Evolutionary conservation across 2,797 vertebrate species (phyloP).

Genomic region (Dendrocincla fuliginosa): DNA sequence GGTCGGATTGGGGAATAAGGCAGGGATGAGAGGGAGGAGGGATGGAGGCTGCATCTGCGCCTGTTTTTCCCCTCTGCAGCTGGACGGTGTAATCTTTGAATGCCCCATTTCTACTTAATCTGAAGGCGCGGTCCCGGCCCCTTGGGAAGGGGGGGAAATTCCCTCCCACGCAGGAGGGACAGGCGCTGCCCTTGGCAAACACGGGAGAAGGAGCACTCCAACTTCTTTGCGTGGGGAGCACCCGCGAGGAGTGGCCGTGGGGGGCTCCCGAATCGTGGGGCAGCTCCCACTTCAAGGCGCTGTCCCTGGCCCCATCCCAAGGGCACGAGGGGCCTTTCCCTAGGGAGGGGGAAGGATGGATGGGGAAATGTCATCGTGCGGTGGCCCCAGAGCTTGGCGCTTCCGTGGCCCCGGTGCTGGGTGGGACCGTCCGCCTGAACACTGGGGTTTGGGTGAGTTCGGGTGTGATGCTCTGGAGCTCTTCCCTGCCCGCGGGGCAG

Average conservation of each 20-base stretch:
- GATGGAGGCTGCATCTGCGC: background rate
- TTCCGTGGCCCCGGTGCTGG: background rate
- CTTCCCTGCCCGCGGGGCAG: background rate
- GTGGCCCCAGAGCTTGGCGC: background rate
- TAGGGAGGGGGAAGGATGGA: background rate
- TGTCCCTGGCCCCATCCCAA: rapidly evolving
- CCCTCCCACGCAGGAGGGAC: background rate
- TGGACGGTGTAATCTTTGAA: background rate
- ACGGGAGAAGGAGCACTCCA: rapidly evolving
- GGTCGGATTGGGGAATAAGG: background rate
- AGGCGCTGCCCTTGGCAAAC: constrained; percentile 1
- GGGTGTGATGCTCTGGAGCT: background rate
- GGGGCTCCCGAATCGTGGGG: background rate
- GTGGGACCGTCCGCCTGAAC: background rate
- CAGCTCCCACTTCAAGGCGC: rapidly evolving
- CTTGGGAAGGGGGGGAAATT: background rate
- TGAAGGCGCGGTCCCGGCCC: background rate
- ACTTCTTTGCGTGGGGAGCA: background rate
- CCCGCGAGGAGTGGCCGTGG: rapidly evolving
- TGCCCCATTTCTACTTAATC: constrained; percentile 53
- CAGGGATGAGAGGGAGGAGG: background rate
- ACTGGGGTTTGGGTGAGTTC: background rate
- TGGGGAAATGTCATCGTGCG: background rate
- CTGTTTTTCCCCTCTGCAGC: background rate
- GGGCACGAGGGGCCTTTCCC: background rate